Evolutionary conservation across 2,888 invertebrate genomes (phyloP).

Genomic region (Volucella zonaria): DNA sequence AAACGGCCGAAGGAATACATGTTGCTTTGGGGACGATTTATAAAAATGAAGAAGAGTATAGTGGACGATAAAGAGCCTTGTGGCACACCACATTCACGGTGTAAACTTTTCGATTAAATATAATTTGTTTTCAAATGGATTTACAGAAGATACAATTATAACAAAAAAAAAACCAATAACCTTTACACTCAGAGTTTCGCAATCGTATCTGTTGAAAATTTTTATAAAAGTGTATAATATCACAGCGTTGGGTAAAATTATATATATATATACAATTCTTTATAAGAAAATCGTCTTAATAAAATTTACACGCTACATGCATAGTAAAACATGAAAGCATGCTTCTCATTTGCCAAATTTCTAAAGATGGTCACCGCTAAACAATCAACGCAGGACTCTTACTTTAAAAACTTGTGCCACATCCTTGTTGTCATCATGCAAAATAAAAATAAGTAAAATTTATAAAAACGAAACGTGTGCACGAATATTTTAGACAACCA

Average conservation of each 20-base stretch:
- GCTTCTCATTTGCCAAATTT: conserved; percentile 35
- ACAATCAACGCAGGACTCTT: neutral
- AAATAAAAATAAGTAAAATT: conserved; percentile 45
- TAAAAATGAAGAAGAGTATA: too few relatives aligned
- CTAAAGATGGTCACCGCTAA: conserved; percentile 20
- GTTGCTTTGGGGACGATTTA: too few relatives aligned
- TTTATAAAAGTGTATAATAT: conserved; percentile 11
- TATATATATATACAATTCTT: conserved; percentile 12
- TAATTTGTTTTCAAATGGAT: too few relatives aligned
- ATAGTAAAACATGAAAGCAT: conserved; percentile 61
- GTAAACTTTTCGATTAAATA: too few relatives aligned
- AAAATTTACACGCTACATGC: conserved; percentile 53
- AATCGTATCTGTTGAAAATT: conserved; percentile 18
- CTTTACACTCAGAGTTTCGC: conserved; percentile 62
- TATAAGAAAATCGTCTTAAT: conserved; percentile 7
- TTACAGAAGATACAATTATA: too few relatives aligned
- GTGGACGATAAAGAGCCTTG: too few relatives aligned
- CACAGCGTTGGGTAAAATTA: conserved; percentile 27
- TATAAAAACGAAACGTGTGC: conserved; percentile 32
- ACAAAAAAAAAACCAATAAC: neutral
- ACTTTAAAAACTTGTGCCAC: conserved; percentile 28
- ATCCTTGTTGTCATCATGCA: conserved; percentile 50
- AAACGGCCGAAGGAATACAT: too few relatives aligned
- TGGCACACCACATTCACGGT: too few relatives aligned
- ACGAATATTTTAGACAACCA: conserved; percentile 62